Percentiles rank a stretch among this genome's conserved stretches.
These are phyloP conservation scores for Hippoglossus hippoglossus DNA, from an alignment of 2,797 vertebrate genomes.

Conservation along the genomic window DNA sequence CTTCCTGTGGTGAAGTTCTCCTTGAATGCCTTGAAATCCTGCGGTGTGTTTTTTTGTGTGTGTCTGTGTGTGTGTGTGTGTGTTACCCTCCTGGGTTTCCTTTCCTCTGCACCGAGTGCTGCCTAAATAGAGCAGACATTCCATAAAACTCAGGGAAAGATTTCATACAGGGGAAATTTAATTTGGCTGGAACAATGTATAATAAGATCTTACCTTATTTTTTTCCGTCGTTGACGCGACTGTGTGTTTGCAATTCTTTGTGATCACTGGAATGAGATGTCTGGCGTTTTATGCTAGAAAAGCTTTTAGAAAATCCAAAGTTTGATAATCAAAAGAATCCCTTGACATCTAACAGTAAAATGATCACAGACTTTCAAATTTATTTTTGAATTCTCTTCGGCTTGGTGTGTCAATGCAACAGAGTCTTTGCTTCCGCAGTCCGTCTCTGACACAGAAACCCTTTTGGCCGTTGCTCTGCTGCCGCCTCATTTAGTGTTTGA, in stretches of 20 bases:
- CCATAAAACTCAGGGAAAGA: constrained; percentile 43
- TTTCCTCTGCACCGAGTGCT: constrained; percentile 53
- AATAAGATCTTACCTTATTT: constrained; percentile 29
- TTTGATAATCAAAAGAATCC: neutral
- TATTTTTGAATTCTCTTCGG: constrained; percentile 14
- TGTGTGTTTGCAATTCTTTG: constrained; percentile 36
- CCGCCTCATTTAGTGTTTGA: constrained; percentile 45
- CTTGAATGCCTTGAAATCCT: constrained; percentile 64
- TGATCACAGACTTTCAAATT: neutral
- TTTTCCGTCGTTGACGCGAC: constrained; percentile 5
- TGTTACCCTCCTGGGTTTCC: constrained; percentile 41
- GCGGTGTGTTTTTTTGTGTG: constrained; percentile 32
- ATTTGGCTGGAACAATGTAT: constrained; percentile 51
- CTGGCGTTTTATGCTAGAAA: constrained; percentile 14
- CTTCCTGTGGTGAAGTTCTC: constrained; percentile 70
- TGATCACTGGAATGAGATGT: constrained; percentile 28
- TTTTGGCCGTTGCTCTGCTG: constrained; percentile 33
- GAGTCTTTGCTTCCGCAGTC: constrained; percentile 5
- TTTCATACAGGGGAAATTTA: constrained; percentile 52
- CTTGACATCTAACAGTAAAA: neutral
- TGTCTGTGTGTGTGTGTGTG: constrained; percentile 2
- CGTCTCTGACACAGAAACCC: constrained; percentile 32
- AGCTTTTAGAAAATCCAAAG: neutral
- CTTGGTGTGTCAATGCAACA: neutral
- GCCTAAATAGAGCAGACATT: constrained; percentile 54